phyloP scores from a whole-genome alignment of 92 coral and sea anemone genomes.

The Epizoanthus illoricatus region DNA sequence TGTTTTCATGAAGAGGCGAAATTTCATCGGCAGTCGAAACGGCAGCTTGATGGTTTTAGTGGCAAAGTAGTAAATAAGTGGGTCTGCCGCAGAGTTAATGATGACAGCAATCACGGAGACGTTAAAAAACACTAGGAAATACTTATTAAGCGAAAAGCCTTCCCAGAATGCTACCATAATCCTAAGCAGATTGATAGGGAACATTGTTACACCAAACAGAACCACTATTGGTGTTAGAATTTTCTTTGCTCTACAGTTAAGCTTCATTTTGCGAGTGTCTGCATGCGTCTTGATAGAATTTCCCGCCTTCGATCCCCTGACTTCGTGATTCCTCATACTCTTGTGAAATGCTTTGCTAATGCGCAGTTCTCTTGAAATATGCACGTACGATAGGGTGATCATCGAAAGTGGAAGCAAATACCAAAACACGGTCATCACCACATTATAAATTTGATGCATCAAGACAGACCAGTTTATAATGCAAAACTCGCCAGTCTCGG shows the following conservation, averaged over 20 bases:
- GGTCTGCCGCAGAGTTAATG: slow-evolving; percentile 78
- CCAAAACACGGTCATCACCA: slow-evolving; percentile 55
- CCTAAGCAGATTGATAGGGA: slow-evolving; percentile 76
- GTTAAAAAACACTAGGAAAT: slow-evolving; percentile 64
- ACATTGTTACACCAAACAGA: slow-evolving; percentile 78
- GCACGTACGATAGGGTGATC: slow-evolving; percentile 65
- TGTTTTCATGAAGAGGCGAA: slow-evolving; percentile 1
- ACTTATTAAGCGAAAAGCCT: slow-evolving; percentile 42
- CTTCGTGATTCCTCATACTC: slow-evolving; percentile 21
- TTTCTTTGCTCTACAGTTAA: slow-evolving; percentile 74
- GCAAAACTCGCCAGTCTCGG: slow-evolving; percentile 46
- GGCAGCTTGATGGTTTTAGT: slow-evolving; percentile 50
- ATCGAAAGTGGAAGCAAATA: slow-evolving; percentile 75
- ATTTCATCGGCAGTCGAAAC: slow-evolving; percentile 32
- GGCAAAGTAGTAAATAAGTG: slow-evolving; percentile 81
- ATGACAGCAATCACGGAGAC: slow-evolving; percentile 68
- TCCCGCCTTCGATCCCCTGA: background rate
- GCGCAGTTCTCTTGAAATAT: slow-evolving; percentile 62
- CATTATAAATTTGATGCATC: slow-evolving; percentile 54
- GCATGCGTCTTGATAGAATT: background rate
- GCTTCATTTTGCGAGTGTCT: slow-evolving; percentile 60
- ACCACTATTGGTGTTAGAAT: slow-evolving; percentile 86
- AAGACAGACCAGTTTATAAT: slow-evolving; percentile 58
- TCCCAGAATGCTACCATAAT: slow-evolving; percentile 57
- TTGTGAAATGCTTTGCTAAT: slow-evolving; percentile 73